Evolutionary conservation across 2,888 invertebrate species (phyloP).

Genomic region (Limnephilus auricula): DNA sequence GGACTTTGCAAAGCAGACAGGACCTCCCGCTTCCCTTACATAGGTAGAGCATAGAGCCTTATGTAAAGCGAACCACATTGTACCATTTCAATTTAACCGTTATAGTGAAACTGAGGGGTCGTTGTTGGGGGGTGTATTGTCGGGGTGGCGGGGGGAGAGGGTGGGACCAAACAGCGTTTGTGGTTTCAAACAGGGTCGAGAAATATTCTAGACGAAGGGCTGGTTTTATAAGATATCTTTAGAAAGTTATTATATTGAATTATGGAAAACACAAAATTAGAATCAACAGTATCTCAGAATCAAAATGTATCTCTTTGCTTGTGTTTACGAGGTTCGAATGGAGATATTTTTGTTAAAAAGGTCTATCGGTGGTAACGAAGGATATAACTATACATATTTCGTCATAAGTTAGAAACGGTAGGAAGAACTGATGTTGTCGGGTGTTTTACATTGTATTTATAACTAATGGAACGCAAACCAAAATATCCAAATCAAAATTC

Average conservation of each 20-base stretch:
- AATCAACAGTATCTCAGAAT: too few species aligned
- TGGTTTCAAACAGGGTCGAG: slow-evolving; percentile 52
- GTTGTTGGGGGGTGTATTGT: slow-evolving; percentile 2
- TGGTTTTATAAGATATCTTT: background rate
- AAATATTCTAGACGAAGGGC: slow-evolving; percentile 31
- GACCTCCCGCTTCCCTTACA: slow-evolving; percentile 29
- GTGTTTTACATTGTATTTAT: too few species aligned
- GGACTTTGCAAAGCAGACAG: slow-evolving; percentile 27
- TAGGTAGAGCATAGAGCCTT: slow-evolving; percentile 54
- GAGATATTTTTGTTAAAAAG: too few species aligned
- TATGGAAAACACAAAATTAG: background rate
- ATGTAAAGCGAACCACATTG: slow-evolving; percentile 60
- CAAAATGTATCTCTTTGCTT: too few species aligned
- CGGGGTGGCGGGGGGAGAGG: slow-evolving; percentile 31
- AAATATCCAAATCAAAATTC: too few species aligned
- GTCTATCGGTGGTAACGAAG: too few species aligned
- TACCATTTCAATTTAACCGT: slow-evolving; percentile 65
- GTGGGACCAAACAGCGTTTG: slow-evolving; percentile 56
- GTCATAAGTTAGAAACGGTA: too few species aligned
- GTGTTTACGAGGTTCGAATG: too few species aligned
- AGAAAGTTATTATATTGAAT: background rate
- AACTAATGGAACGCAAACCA: too few species aligned
- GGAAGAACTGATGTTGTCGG: too few species aligned
- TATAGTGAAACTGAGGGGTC: slow-evolving; percentile 53
- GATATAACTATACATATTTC: too few species aligned